Base-by-base conservation (phyloP, 2,888 invertebrate genomes). In the Halictus ligatus region DNA sequence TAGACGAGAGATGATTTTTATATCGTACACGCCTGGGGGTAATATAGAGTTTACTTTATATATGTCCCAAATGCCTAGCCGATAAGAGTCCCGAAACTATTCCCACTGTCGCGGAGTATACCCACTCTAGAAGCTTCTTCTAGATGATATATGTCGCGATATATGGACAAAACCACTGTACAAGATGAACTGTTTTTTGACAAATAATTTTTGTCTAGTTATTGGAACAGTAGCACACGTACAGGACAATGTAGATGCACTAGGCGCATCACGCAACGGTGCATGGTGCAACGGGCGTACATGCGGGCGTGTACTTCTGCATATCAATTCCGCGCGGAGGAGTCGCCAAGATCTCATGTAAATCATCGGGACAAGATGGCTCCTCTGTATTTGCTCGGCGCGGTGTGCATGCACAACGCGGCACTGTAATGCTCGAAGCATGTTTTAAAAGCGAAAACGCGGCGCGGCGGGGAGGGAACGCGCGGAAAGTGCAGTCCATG, bases 281-380 rank as follows among this genome's bases (percentile, higher is more conserved):
- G 60, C 48, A 60, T 54, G 81, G 48, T 72, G 83, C 74, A 81
- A 73, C 81, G 48, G 60, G 81, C 79, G 60, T 72, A 71, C 72
- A 48, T 81, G 86, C 86, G 85, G 81, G 80, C 69, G 72, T 81
- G 83, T 84, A 81, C 81, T 87, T 86, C 86, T 84, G 86, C 87
- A 80, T 85, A 81, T 85, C 83, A 86, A 88, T 88, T 85, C 76
- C 75, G 54, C 69, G 81, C 81, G 83, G 84, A 89, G 84, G 91
- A 91, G 91, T 92, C 91, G 90, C 93, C 93, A 93, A 93, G 93
- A 94, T 93, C 92, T 90, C 93, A 92, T 93, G 93, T 93, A 94
- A 94, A 94, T 94, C 92, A 93, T 92, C 87, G 87, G 84, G 91
- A 90, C 92, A 92, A 92, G 93, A 93, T 93, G 92, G 93, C 91